Conservation (phyloP, 2,888 invertebrate species). For the Therioaphis trifolii region DNA sequence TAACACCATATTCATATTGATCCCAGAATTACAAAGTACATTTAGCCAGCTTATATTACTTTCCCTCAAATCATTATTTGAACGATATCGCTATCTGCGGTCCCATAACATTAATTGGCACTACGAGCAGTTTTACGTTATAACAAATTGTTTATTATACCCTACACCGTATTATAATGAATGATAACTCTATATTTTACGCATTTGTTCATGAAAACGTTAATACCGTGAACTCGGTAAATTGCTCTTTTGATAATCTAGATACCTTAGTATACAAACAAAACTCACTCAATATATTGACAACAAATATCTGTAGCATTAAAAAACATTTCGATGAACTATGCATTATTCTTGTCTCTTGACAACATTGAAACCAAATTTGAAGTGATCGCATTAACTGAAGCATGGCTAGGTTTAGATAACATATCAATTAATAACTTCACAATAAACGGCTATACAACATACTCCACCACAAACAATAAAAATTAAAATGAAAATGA, state of each 20-base stretch:
- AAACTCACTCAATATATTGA: slow-evolving; percentile 25
- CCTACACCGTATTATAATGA: slow-evolving; percentile 31
- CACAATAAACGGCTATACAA: neutral
- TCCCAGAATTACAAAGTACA: slow-evolving; percentile 13
- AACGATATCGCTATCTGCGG: neutral
- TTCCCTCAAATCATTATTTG: neutral
- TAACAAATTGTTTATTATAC: slow-evolving; percentile 9
- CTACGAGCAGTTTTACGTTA: slow-evolving; percentile 14
- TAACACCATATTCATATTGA: too few relatives aligned
- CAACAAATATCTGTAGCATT: neutral
- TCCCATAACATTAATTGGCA: neutral
- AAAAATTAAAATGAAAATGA: too few relatives aligned
- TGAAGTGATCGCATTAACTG: too few relatives aligned
- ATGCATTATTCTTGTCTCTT: neutral
- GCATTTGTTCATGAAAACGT: neutral
- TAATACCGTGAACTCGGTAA: neutral
- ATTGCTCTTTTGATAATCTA: slow-evolving; percentile 2
- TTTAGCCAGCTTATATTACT: neutral
- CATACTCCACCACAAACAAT: slow-evolving; percentile 10
- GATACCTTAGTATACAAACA: slow-evolving; percentile 17
- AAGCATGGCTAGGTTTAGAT: neutral
- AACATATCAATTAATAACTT: slow-evolving; percentile 9
- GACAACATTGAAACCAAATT: neutral
- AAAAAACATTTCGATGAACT: slow-evolving; percentile 21
- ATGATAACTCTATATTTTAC: slow-evolving; percentile 1